phyloP scores from a whole-genome alignment of 2,797 vertebrate species.

The Perodicticus potto region DNA sequence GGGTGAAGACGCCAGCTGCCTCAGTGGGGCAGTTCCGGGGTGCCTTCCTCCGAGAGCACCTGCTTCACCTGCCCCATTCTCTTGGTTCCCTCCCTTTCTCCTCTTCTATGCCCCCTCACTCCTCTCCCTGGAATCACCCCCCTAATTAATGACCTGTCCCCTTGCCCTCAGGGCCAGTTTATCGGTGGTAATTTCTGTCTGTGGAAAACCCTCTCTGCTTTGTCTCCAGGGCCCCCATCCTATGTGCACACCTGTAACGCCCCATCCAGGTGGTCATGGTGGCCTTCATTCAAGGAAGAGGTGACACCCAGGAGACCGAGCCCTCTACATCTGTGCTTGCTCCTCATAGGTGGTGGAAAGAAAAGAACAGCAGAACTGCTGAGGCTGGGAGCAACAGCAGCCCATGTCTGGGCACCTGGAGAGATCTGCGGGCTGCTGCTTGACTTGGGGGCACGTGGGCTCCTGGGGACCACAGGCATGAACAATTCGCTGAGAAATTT shows the following conservation, averaged over 20 bases:
- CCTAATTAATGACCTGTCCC: fast-evolving
- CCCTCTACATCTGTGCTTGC: fast-evolving
- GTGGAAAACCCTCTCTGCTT: background rate
- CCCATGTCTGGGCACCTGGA: fast-evolving
- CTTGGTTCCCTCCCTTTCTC: too few species aligned
- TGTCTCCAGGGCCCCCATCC: too few species aligned
- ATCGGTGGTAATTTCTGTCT: background rate
- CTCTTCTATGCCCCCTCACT: too few species aligned
- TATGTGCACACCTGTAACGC: fast-evolving
- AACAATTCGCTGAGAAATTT: fast-evolving
- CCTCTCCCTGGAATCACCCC: fast-evolving
- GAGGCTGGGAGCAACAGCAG: fast-evolving
- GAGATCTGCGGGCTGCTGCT: background rate
- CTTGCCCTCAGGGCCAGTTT: fast-evolving
- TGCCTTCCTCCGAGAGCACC: constrained; percentile 54
- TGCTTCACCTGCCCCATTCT: background rate
- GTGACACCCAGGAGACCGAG: background rate
- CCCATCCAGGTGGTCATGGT: background rate
- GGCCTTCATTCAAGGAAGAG: background rate
- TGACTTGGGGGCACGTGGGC: background rate
- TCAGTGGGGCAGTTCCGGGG: background rate
- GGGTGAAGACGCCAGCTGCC: background rate
- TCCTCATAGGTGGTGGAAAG: too few species aligned
- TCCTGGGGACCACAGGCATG: fast-evolving
- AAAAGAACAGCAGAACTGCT: too few species aligned